Evolutionary conservation across 2,797 vertebrate species (phyloP).

Genomic region (Danio tinwini): DNA sequence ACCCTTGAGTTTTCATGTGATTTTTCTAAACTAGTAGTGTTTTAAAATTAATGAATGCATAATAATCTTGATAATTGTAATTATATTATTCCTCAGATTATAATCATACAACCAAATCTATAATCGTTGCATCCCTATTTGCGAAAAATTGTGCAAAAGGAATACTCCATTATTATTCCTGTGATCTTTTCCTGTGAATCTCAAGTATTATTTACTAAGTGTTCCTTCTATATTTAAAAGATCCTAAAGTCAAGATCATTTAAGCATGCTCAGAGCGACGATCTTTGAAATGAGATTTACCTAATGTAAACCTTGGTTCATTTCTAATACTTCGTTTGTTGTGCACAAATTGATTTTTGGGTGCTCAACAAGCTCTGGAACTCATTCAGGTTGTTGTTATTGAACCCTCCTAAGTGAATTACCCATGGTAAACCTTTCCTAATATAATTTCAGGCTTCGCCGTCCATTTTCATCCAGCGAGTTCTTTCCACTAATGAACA

Average conservation of each 20-base stretch:
- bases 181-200: too few relatives aligned
- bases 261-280: conserved; percentile 13
- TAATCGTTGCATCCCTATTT: too few relatives aligned
- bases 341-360: conserved; percentile 69
- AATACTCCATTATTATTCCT: too few relatives aligned
- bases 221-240: conserved; percentile 3
- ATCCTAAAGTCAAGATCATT: not conserved
- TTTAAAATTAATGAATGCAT: too few relatives aligned
- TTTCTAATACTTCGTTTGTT: conserved; percentile 62
- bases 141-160: too few relatives aligned
- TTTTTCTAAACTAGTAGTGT: too few relatives aligned
- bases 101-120: too few relatives aligned
- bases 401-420: conserved; percentile 51
- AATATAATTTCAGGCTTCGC: conserved; percentile 45
- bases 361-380: conserved; percentile 53
- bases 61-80: too few relatives aligned
- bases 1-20: too few relatives aligned
- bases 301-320: conserved; percentile 58
- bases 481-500: conserved; percentile 33
- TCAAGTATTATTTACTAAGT: too few relatives aligned
- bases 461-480: conserved; percentile 34
- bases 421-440: conserved; percentile 43
- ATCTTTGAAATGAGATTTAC: conserved; percentile 68
- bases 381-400: conserved; percentile 53
- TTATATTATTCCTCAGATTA: too few relatives aligned